Percentiles rank a stretch among this genome's conserved stretches.
Conservation (phyloP, 2,113 vertebrate genomes). For the Tyrannus savana region DNA sequence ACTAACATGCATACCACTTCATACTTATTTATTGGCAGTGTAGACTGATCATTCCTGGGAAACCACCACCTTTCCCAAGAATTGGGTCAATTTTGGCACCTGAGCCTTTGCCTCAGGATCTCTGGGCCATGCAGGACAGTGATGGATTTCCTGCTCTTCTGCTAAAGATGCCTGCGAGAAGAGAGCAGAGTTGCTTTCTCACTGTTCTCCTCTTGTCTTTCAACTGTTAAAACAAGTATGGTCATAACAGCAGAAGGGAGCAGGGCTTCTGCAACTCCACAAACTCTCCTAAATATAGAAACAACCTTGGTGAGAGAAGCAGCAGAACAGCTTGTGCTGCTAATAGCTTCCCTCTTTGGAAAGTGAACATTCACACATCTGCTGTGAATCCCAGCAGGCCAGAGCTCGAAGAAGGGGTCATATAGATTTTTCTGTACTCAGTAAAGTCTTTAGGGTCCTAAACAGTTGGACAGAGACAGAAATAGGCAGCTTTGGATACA, state of each 20-base stretch:
- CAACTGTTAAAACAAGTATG: background rate
- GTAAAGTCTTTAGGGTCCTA: background rate
- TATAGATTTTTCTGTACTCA: constrained; percentile 17
- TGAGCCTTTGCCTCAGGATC: background rate
- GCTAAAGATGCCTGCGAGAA: background rate
- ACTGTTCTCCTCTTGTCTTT: background rate
- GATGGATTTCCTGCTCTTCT: background rate
- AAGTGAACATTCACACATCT: background rate
- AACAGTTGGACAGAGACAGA: background rate
- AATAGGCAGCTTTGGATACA: background rate
- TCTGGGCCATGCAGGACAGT: background rate
- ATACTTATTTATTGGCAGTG: background rate
- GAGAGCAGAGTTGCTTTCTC: background rate
- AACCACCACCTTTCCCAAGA: background rate
- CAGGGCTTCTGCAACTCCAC: background rate
- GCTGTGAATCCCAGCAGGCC: background rate
- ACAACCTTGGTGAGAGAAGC: background rate
- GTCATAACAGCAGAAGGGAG: background rate
- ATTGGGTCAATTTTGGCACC: background rate
- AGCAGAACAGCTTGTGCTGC: background rate
- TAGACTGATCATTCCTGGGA: background rate
- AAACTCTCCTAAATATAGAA: background rate
- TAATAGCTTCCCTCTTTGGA: constrained; percentile 5
- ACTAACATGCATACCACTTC: background rate
- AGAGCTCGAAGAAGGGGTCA: background rate